Conservation (phyloP, 2,113 vertebrate species). For the Scalopus aquaticus region DNA sequence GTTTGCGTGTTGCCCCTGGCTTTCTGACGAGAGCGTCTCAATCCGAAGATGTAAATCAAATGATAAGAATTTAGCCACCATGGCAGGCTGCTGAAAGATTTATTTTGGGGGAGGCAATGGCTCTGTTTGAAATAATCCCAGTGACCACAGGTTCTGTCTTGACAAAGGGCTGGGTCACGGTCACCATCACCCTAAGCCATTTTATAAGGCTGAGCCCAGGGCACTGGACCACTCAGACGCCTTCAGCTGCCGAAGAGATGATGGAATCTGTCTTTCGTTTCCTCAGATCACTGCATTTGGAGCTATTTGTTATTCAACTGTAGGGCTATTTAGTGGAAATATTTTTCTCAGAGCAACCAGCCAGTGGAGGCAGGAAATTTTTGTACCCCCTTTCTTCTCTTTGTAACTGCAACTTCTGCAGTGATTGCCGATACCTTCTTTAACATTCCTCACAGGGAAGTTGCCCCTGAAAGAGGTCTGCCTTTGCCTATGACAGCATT, state of each 20-base stretch:
- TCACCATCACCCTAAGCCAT: not conserved
- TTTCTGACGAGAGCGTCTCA: not conserved
- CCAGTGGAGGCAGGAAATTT: not conserved
- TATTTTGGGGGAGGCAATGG: not conserved
- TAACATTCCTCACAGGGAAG: not conserved
- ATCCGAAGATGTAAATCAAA: not conserved
- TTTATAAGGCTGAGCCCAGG: not conserved
- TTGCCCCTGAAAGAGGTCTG: not conserved
- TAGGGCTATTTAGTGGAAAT: not conserved
- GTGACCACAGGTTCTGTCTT: not conserved
- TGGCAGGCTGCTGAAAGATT: not conserved
- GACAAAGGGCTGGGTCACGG: not conserved
- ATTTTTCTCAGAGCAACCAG: not conserved
- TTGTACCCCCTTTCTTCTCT: rapidly evolving
- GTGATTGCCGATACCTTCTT: not conserved
- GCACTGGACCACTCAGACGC: too few relatives aligned
- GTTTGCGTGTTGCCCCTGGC: not conserved
- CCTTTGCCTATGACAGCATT: not conserved
- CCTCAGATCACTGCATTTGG: not conserved
- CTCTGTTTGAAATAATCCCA: not conserved
- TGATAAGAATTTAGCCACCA: not conserved
- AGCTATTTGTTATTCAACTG: not conserved
- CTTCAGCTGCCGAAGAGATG: not conserved
- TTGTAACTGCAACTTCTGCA: not conserved
- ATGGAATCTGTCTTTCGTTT: not conserved